These are phyloP conservation scores for Aproaerema taeniolella DNA, from an alignment of 2,888 invertebrate genomes.

Conservation along the genomic window DNA sequence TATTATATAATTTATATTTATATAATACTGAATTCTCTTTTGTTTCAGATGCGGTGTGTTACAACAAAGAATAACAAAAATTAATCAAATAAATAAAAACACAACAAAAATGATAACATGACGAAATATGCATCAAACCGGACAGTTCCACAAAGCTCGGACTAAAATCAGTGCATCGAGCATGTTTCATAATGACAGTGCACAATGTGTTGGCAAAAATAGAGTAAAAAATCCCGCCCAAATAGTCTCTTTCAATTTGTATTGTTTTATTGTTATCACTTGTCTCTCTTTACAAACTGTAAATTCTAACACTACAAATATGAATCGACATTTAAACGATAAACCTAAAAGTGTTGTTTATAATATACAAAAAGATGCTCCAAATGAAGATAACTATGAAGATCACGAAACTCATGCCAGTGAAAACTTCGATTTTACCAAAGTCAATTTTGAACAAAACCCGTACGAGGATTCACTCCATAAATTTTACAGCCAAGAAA, in stretches of 20 bases:
- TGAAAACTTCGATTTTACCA: constrained; percentile 39
- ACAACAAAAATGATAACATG: constrained; percentile 57
- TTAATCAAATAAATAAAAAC: constrained; percentile 29
- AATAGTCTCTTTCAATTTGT: constrained; percentile 49
- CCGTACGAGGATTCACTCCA: constrained; percentile 61
- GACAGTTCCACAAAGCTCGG: constrained; percentile 42
- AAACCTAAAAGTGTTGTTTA: constrained; percentile 32
- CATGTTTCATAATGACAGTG: constrained; percentile 45
- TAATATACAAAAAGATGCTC: constrained; percentile 41
- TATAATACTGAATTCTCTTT: no score
- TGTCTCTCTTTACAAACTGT: constrained; percentile 47
- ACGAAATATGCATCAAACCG: constrained; percentile 57
- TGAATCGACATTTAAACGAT: constrained; percentile 46
- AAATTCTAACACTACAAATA: constrained; percentile 65
- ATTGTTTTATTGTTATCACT: constrained; percentile 43
- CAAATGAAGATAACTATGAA: constrained; percentile 50
- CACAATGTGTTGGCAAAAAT: constrained; percentile 30
- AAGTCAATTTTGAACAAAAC: constrained; percentile 62
- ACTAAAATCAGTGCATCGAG: constrained; percentile 43
- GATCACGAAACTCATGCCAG: constrained; percentile 37
- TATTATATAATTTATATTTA: no score
- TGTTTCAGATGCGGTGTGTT: constrained; percentile 54
- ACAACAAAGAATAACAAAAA: constrained; percentile 26
- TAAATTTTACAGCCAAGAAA: constrained; percentile 58
- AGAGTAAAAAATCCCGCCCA: constrained; percentile 31